Evolutionary conservation across 2,888 invertebrate species (phyloP), one percentile per base, ranked within the genome.

Genomic region (Ennomos erosarius): DNA sequence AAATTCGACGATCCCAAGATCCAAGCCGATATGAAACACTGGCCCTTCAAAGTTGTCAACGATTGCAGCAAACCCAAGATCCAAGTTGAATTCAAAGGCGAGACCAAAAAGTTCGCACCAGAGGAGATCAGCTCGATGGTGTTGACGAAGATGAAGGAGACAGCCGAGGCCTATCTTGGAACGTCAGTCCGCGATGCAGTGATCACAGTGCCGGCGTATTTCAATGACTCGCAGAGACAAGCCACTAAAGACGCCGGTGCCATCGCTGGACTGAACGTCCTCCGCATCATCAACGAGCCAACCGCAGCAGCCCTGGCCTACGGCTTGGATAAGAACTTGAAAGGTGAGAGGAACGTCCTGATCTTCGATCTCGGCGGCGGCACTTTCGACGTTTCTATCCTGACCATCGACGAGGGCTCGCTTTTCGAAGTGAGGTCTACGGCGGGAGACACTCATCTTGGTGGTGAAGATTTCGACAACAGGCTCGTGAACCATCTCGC

Each of bases 171-270:
- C 0, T 96, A 95, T 76, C 82, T 96, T 55, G 96, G 96, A 1
- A 83, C 88, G 8, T 70, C 89, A 1, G 93, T 96, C 0, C 93
- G 89, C 13, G 95, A 96, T 77, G 96, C 96, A 0, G 96, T 97
- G 2, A 89, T 96, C 72, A 97, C 96, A 2, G 97, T 97, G 5
- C 96, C 96, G 8, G 97, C 97, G 8, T 97, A 97, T 79, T 85
- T 95, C 94, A 96, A 95, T 74, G 95, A 96, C 79, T 95, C 95
- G 0, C 95, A 96, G 77, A 90, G 95, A 0, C 95, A 95, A 82
- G 95, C 96, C 46, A 97, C 97, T 38, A 98, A 98, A 83, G 98
- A 98, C 88, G 97, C 98, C 42, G 98, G 98, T 1, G 94, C 45
- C 12, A 45, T 45, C 12, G 45, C 45, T 6, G 45, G 45, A 4